These are phyloP conservation scores for Muscina levida DNA, from an alignment of 2,888 invertebrate species.

Conservation along the genomic window DNA sequence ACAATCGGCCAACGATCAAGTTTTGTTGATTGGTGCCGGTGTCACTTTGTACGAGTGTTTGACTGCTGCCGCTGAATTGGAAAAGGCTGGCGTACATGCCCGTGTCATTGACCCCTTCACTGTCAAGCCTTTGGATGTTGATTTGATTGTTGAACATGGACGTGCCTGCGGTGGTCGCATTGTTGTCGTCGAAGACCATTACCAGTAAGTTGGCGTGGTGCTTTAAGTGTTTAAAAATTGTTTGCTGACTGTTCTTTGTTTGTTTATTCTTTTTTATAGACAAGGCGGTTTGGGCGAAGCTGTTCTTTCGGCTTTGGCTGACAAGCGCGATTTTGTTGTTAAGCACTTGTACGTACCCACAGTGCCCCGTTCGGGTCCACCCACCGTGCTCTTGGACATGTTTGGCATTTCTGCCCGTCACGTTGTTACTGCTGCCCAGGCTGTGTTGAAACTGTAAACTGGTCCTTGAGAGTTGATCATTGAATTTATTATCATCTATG, in stretches of 20 bases:
- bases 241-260: conserved; percentile 22
- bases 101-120: conserved; percentile 97
- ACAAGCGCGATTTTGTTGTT: conserved; percentile 86
- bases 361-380: conserved; percentile 96
- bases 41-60: conserved; percentile 96
- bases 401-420: conserved; percentile 93
- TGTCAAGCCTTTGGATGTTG: conserved; percentile 94
- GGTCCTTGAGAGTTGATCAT: background rate
- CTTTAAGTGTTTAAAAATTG: background rate
- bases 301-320: conserved; percentile 89
- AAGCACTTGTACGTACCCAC: conserved; percentile 89
- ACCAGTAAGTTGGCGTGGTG: conserved; percentile 86
- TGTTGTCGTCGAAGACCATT: conserved; percentile 98
- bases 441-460: conserved; percentile 82
- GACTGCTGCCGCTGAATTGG: conserved; percentile 89
- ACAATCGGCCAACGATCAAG: conserved; percentile 87
- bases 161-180: conserved; percentile 89
- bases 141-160: conserved; percentile 88
- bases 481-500: conserved; percentile 9
- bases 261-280: conserved; percentile 64
- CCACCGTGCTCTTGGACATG: conserved; percentile 90
- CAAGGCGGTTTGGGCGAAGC: conserved; percentile 97
- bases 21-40: conserved; percentile 94
- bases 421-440: conserved; percentile 86
- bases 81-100: conserved; percentile 85